These are phyloP conservation scores for Xenus cinereus DNA, from an alignment of 2,113 vertebrate species.

Conservation along the genomic window DNA sequence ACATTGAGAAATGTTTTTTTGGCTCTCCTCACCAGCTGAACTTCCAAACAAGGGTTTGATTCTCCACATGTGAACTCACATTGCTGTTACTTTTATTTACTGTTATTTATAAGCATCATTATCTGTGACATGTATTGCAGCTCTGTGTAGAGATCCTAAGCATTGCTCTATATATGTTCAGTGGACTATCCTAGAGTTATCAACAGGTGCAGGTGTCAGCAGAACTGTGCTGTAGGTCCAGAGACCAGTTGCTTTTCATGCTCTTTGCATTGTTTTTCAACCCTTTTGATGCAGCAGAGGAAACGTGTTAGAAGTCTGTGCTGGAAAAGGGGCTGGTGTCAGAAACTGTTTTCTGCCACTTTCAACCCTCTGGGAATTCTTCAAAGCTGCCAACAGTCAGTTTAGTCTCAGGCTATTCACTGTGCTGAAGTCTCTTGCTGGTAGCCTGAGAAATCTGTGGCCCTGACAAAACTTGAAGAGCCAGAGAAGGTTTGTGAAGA, in stretches of 20 bases:
- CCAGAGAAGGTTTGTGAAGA: not conserved
- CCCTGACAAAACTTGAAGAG: not conserved
- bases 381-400: not conserved
- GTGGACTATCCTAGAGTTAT: not conserved
- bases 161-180: not conserved
- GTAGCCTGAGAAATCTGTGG: not conserved
- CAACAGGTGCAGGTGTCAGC: rapidly evolving
- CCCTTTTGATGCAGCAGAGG: not conserved
- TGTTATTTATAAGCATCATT: not conserved
- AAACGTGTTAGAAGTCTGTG: not conserved
- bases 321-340: not conserved
- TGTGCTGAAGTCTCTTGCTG: not conserved
- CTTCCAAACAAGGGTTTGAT: not conserved
- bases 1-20: not conserved
- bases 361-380: not conserved
- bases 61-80: not conserved
- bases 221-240: not conserved
- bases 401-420: not conserved
- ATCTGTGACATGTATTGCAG: not conserved
- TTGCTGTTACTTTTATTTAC: not conserved
- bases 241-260: not conserved
- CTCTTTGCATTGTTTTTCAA: not conserved
- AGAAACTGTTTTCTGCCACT: not conserved
- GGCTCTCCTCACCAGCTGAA: not conserved
- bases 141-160: not conserved